A percentile compares a stretch with the other conserved stretches of the same genome.
Evolutionary conservation across 2,888 invertebrate genomes (phyloP).

Genomic region (Drosophila falleni): DNA sequence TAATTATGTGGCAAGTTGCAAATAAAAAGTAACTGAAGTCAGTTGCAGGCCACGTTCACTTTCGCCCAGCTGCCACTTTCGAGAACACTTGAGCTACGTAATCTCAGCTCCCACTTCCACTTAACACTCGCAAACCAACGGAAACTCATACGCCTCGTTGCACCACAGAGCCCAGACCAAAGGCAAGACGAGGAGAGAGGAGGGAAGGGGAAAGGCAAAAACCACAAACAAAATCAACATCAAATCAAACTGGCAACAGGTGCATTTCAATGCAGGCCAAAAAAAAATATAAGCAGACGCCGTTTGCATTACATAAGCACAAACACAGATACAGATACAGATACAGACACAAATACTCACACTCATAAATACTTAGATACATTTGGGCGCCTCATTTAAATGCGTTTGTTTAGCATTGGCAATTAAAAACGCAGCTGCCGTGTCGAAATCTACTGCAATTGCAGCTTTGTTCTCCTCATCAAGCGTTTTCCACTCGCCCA

Average conservation of each 20-base stretch:
- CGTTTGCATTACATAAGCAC: slow-evolving; percentile 60
- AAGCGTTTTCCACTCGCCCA: slow-evolving; percentile 40
- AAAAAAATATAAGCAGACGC: slow-evolving; percentile 26
- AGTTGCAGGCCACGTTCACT: slow-evolving; percentile 27
- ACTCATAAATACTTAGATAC: slow-evolving; percentile 23
- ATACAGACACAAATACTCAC: slow-evolving; percentile 21
- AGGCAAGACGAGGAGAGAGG: background rate
- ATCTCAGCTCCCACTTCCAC: slow-evolving; percentile 20
- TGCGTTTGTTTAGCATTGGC: slow-evolving; percentile 60
- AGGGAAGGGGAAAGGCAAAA: background rate
- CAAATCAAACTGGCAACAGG: slow-evolving; percentile 42
- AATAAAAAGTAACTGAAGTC: slow-evolving; percentile 36
- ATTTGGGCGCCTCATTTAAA: slow-evolving; percentile 71
- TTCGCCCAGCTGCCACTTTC: slow-evolving; percentile 23
- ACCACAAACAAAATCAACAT: slow-evolving; percentile 16
- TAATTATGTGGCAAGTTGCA: slow-evolving; percentile 44
- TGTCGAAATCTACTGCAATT: slow-evolving; percentile 58
- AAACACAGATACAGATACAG: slow-evolving; percentile 15
- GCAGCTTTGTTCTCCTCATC: slow-evolving; percentile 63
- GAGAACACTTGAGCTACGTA: slow-evolving; percentile 26
- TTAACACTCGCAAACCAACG: slow-evolving; percentile 53
- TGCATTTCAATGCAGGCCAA: slow-evolving; percentile 50
- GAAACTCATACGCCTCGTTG: slow-evolving; percentile 80
- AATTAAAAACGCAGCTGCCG: slow-evolving; percentile 73
- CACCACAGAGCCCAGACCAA: slow-evolving; percentile 37